A percentile compares a stretch with the other conserved stretches of the same genome.
Conservation (phyloP, 1,140 invertebrate species). For the Papilio glaucus region DNA sequence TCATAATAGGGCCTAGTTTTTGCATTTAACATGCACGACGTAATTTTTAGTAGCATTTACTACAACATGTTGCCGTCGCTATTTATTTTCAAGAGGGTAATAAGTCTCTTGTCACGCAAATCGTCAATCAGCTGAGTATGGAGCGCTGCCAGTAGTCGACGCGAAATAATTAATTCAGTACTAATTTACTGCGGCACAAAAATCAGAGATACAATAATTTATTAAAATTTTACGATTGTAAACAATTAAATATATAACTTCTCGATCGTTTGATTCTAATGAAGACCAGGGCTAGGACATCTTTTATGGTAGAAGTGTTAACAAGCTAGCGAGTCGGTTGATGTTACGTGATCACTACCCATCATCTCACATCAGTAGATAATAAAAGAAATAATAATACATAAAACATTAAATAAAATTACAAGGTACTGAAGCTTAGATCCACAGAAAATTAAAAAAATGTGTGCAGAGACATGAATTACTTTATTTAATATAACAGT, state of each 20-base stretch:
- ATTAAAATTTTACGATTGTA: conserved; percentile 27
- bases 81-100: conserved; percentile 39
- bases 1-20: not conserved
- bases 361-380: too few relatives aligned
- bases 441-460: too few relatives aligned
- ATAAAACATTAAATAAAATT: too few relatives aligned
- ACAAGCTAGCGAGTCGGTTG: too few relatives aligned
- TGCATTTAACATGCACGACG: conserved; percentile 21
- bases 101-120: conserved; percentile 34
- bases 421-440: too few relatives aligned
- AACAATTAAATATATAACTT: not conserved
- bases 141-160: conserved; percentile 26
- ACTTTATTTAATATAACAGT: too few relatives aligned
- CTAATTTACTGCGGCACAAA: conserved; percentile 19
- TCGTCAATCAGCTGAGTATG: conserved; percentile 33
- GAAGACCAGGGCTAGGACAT: too few relatives aligned
- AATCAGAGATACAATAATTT: conserved; percentile 12
- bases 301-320: too few relatives aligned
- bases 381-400: too few relatives aligned
- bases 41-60: conserved; percentile 31
- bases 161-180: conserved; percentile 31
- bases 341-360: too few relatives aligned
- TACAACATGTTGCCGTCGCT: conserved; percentile 16
- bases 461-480: too few relatives aligned
- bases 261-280: not conserved